These are phyloP conservation scores for Agriopis aurantiaria DNA, from an alignment of 2,888 invertebrate genomes.

Conservation along the genomic window DNA sequence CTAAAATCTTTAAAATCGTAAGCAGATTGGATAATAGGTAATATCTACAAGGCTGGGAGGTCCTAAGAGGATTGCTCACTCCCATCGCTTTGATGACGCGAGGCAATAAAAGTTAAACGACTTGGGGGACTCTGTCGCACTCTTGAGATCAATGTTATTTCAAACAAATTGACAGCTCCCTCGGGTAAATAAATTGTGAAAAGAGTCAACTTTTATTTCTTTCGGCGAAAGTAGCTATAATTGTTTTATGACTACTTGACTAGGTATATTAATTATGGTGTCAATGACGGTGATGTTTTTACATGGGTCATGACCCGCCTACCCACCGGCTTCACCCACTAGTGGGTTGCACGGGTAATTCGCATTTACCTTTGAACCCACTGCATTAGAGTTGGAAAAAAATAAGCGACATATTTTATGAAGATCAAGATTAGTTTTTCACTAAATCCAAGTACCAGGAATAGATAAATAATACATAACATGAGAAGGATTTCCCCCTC, in stretches of 20 bases:
- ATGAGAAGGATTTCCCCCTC: too few relatives aligned
- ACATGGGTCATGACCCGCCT: not conserved
- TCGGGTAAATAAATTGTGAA: slow-evolving; percentile 27
- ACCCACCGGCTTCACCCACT: not conserved
- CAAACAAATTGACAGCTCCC: slow-evolving; percentile 38
- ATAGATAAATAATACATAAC: too few relatives aligned
- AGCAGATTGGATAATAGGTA: slow-evolving; percentile 20
- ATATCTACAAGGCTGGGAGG: slow-evolving; percentile 19
- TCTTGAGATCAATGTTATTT: slow-evolving; percentile 34
- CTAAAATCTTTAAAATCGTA: not conserved
- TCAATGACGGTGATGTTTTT: not conserved
- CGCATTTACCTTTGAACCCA: too few relatives aligned
- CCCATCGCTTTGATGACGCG: slow-evolving; percentile 47
- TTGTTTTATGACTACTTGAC: not conserved
- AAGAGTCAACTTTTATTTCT: slow-evolving; percentile 5
- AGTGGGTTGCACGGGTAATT: too few relatives aligned
- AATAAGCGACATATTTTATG: too few relatives aligned
- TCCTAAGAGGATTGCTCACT: slow-evolving; percentile 45
- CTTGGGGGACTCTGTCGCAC: slow-evolving; percentile 37
- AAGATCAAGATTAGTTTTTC: too few relatives aligned
- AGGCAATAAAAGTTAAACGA: slow-evolving; percentile 48
- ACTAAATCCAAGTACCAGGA: too few relatives aligned
- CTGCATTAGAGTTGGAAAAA: too few relatives aligned
- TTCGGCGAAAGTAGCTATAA: not conserved
- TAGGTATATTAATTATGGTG: not conserved